These are phyloP conservation scores for Choloepus hoffmanni DNA, from an alignment of 2,113 vertebrate genomes.

Conservation along the genomic window DNA sequence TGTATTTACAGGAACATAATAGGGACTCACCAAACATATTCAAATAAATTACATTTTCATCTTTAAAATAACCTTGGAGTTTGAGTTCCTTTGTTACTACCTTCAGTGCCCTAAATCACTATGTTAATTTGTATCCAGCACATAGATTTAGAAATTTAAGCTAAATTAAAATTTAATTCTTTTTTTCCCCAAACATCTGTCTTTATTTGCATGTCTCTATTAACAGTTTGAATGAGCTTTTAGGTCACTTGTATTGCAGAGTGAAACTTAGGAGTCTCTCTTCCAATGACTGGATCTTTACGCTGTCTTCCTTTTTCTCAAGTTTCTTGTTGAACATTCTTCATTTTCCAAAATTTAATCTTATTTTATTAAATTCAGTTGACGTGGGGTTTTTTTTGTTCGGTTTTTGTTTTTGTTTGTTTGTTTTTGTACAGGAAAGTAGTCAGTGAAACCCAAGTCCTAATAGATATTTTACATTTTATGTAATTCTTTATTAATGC, in stretches of 20 bases:
- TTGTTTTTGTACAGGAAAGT: not conserved
- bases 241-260: not conserved
- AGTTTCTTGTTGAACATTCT: constrained; percentile 37
- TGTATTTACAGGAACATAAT: not conserved
- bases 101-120: not conserved
- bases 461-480: not conserved
- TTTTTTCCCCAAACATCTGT: not conserved
- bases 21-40: not conserved
- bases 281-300: not conserved
- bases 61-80: constrained; percentile 22
- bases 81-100: not conserved
- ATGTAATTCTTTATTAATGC: not conserved
- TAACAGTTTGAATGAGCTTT: not conserved
- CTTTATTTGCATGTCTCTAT: not conserved
- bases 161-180: no score
- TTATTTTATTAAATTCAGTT: constrained; percentile 16
- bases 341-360: not conserved
- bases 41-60: not conserved
- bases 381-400: not conserved
- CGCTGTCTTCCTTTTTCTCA: not conserved
- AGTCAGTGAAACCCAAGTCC: not conserved
- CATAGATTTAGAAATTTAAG: constrained; percentile 2
- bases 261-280: not conserved
- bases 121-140: constrained; percentile 8
- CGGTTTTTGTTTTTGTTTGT: no score